Conservation (phyloP, 2,888 invertebrate species). For the Ganaspis brasiliensis region DNA sequence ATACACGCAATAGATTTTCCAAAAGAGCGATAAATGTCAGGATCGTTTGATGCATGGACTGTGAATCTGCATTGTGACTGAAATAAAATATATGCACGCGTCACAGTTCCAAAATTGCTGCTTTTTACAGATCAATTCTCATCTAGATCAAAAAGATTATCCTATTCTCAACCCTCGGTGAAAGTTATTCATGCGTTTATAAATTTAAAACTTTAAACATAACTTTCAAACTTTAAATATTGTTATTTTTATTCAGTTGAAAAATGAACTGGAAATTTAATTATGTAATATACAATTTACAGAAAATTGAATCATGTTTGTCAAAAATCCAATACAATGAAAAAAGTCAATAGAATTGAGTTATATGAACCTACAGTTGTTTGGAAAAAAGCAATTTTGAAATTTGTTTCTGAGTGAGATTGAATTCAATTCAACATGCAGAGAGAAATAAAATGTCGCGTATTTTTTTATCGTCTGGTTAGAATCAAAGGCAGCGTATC, state of each 20-base stretch:
- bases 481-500: slow-evolving; percentile 39
- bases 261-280: too few relatives aligned
- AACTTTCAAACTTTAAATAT: too few relatives aligned
- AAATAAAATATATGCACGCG: too few relatives aligned
- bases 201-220: too few relatives aligned
- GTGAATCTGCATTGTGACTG: neutral
- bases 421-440: slow-evolving; percentile 3
- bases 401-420: neutral
- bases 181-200: too few relatives aligned
- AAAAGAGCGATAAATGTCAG: slow-evolving; percentile 29
- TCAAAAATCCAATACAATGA: too few relatives aligned
- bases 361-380: neutral
- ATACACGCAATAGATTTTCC: slow-evolving; percentile 13
- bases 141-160: neutral
- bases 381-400: neutral
- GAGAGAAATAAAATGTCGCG: slow-evolving; percentile 63
- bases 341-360: neutral
- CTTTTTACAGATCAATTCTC: slow-evolving; percentile 10
- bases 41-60: slow-evolving; percentile 6
- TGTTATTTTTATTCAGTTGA: too few relatives aligned
- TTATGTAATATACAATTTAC: too few relatives aligned
- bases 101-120: neutral
- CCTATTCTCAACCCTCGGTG: too few relatives aligned
- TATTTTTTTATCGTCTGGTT: slow-evolving; percentile 40
- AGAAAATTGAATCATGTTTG: too few relatives aligned